phyloP scores from a whole-genome alignment of 2,113 vertebrate species.

The Passer montanus region DNA sequence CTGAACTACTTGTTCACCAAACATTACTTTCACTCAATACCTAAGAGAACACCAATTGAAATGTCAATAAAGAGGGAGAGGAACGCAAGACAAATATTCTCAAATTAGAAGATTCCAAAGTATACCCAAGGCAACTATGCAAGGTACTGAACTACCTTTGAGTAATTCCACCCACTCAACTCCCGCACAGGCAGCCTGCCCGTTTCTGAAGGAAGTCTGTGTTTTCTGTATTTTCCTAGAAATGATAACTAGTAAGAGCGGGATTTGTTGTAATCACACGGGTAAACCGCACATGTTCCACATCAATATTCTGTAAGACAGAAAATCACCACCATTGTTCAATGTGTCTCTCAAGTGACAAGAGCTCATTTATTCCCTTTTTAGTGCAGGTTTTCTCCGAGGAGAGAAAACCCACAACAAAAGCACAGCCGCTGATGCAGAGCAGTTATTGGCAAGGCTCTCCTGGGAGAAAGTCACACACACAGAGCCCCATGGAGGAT shows the following conservation, averaged over 20 bases:
- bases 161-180: slow-evolving; percentile 7
- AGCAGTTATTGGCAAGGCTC: neutral
- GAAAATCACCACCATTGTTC: neutral
- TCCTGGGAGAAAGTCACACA: neutral
- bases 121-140: neutral
- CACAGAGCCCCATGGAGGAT: neutral
- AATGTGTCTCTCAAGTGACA: neutral
- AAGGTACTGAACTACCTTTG: neutral
- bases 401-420: neutral
- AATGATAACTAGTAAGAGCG: neutral
- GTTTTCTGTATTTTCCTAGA: neutral
- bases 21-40: neutral
- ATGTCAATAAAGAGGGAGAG: neutral
- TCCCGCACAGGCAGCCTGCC: neutral
- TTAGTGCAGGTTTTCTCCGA: neutral
- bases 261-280: neutral
- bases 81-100: neutral
- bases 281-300: neutral
- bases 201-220: neutral
- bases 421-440: neutral
- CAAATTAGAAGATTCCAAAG: neutral
- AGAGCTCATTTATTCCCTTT: neutral
- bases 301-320: neutral
- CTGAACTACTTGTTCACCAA: neutral
- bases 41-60: neutral